These are phyloP conservation scores for Sardina pilchardus DNA, from an alignment of 2,113 vertebrate species.

Conservation along the genomic window DNA sequence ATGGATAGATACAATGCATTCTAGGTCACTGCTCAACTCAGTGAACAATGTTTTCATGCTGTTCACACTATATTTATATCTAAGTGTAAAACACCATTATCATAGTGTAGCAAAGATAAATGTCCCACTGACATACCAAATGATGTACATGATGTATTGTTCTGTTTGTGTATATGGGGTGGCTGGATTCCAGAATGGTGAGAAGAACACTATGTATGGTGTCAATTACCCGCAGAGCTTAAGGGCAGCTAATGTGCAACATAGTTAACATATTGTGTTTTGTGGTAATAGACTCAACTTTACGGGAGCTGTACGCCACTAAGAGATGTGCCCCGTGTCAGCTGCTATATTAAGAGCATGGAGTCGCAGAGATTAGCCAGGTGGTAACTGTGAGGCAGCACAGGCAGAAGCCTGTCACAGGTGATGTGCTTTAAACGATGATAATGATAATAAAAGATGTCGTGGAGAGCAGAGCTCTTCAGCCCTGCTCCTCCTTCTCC, in stretches of 20 bases:
- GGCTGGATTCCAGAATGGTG: neutral
- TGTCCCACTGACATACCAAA: neutral
- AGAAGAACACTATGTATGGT: conserved; percentile 45
- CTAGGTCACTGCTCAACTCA: neutral
- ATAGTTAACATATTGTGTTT: conserved; percentile 48
- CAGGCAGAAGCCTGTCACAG: conserved; percentile 59
- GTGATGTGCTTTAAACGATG: conserved; percentile 61
- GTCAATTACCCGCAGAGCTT: conserved; percentile 61
- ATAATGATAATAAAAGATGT: conserved; percentile 39
- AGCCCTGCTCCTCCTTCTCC: too few relatives aligned
- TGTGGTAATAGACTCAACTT: conserved; percentile 56
- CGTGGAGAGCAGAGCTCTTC: neutral
- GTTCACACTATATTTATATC: neutral
- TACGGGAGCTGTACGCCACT: conserved; percentile 48
- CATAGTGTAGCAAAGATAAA: neutral
- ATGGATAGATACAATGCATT: neutral
- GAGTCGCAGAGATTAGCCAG: conserved; percentile 62
- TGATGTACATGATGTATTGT: neutral
- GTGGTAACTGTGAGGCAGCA: conserved; percentile 53
- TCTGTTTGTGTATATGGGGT: neutral
- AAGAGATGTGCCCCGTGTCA: conserved; percentile 47
- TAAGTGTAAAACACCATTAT: neutral
- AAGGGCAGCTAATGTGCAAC: conserved; percentile 42
- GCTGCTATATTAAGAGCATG: conserved; percentile 67
- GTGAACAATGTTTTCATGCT: too few relatives aligned